phyloP scores from a whole-genome alignment of 1,140 invertebrate species.

The Micrasema longulum region DNA sequence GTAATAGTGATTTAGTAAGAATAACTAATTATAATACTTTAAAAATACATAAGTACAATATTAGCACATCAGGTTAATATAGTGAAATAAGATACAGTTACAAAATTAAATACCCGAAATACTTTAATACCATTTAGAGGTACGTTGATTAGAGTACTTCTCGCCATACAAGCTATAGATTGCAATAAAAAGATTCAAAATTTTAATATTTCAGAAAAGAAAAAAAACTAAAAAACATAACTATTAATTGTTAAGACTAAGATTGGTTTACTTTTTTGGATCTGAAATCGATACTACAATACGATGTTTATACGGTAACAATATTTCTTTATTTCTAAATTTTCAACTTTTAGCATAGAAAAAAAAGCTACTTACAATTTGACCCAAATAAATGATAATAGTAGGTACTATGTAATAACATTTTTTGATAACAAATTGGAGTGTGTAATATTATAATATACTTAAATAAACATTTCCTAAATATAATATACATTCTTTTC shows the following conservation, averaged over 20 bases:
- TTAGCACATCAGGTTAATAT: conserved; percentile 4
- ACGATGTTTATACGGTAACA: conserved; percentile 1
- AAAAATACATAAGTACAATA: conserved; percentile 22
- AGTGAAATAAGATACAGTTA: conserved; percentile 17
- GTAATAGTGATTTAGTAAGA: conserved; percentile 4
- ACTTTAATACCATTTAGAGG: too few species aligned
- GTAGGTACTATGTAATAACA: conserved; percentile 15
- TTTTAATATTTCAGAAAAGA: too few species aligned
- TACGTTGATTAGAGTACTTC: too few species aligned
- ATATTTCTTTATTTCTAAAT: neutral
- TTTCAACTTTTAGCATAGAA: conserved; percentile 8
- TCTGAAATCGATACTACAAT: neutral
- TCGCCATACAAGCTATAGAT: too few species aligned
- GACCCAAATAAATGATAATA: neutral
- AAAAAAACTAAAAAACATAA: too few species aligned
- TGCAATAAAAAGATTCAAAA: too few species aligned
- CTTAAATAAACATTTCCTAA: conserved; percentile 33
- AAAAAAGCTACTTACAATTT: conserved; percentile 2
- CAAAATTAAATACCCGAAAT: conserved; percentile 1
- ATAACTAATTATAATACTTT: conserved; percentile 21
- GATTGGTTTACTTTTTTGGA: neutral
- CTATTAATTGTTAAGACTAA: neutral
- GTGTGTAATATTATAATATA: conserved; percentile 21
- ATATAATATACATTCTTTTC: conserved; percentile 45
- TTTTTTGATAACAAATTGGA: conserved; percentile 24